Evolutionary conservation across 2,113 vertebrate species (phyloP), one percentile per base, ranked within the genome.

Genomic region (Tachysurus fulvidraco): DNA sequence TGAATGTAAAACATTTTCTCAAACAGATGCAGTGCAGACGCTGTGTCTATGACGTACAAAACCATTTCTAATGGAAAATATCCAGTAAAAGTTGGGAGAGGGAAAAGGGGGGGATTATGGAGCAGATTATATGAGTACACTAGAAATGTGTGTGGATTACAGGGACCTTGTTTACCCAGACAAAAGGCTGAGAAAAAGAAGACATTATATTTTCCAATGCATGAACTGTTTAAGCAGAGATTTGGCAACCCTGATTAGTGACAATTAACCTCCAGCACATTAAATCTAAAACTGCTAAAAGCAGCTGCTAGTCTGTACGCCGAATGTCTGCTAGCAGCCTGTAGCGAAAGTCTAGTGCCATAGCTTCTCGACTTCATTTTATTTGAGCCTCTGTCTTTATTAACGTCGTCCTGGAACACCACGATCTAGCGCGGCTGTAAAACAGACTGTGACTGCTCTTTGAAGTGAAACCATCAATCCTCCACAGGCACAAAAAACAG

Each of bases 401-500:
- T 81, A 59, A 80, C 1, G 17, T 36, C 4, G 5, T 59, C 54
- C 30, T 59, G 55, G 19, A 41, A 41, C 25, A 77, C 28, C 30
- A 13, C 60, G 23, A 81, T 14, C 78, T 2, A 81, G 55, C 25
- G 0, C 12, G 8, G 46, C 46, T 54, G 46, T 77, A 54, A 65
- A 83, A 83, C 46, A 28, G 73, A n/a, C 44, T 36, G 8, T 30
- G n/a, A 4, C 74, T 28, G 14, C 5, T 5, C n/a, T 54, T 46
- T 81, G 23, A 59, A n/a, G 41, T 28, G 23, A 65, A 83, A 83
- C 50, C 44, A 65, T 82, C 62, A 69, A 52, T 83, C 60, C 81
- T 52, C 36, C 73, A 54, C 17, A 52, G 79, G 28, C 23, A 52
- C 28, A 16, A 19, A 65, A 65, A 78, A 85, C 62, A 83, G 46